These are phyloP conservation scores for Megaceryle maxima DNA, from an alignment of 2,113 vertebrate genomes.

Conservation along the genomic window DNA sequence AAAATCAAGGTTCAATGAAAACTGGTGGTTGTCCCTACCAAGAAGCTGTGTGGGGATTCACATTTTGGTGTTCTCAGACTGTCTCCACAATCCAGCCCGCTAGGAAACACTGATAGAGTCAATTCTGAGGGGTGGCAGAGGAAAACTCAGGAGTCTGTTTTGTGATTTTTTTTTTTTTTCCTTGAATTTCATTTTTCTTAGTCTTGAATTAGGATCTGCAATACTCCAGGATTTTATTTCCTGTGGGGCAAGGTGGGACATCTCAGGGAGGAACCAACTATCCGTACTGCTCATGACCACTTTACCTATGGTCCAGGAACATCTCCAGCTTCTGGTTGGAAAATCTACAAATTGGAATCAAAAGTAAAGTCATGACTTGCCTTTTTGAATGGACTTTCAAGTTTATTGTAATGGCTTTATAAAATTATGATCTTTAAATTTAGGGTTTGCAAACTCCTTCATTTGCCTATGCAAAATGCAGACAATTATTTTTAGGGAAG, in stretches of 20 bases:
- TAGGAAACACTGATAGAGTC: rapidly evolving
- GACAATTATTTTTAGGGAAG: background rate
- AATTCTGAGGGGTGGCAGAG: background rate
- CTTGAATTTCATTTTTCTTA: background rate
- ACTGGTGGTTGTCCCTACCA: rapidly evolving
- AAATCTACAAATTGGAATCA: background rate
- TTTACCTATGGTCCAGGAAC: background rate
- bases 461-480: background rate
- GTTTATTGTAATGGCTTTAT: background rate
- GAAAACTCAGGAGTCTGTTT: background rate
- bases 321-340: background rate
- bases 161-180: too few relatives aligned
- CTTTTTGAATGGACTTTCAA: background rate
- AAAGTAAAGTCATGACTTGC: background rate
- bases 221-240: background rate
- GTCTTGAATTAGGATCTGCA: background rate
- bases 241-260: background rate
- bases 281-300: rapidly evolving
- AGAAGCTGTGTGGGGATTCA: background rate
- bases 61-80: background rate
- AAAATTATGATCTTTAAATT: background rate
- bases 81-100: background rate
- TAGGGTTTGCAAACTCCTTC: background rate
- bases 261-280: background rate
- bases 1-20: background rate